Evolutionary conservation across 2,113 vertebrate species (phyloP), one percentile per base, ranked within the genome.

Genomic region (Rynchops niger): DNA sequence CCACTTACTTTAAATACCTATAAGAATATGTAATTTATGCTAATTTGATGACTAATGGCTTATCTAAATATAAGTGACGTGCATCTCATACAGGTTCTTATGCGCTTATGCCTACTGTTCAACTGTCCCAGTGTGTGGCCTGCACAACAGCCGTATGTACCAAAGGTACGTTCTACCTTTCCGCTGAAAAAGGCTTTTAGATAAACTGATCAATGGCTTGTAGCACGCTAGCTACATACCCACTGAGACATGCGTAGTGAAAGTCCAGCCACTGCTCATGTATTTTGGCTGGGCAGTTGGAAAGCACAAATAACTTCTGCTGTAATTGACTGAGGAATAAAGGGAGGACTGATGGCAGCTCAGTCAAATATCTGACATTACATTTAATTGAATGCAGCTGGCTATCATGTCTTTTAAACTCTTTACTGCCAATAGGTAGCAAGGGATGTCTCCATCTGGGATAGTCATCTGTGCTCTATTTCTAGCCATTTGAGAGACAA

Each of bases 191-290:
- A 56, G 52, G 45, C 43, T 69, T 15, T 52, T 5, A 36, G 58
- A 40, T 34, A 32, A 69, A 43, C 25, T 0, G 5, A 19, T 58
- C 18, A 3, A 0, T 1, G 27, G n/a, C 71, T 42, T n/a, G n/a
- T 30, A 62, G 69, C 55, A 13, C 12, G 20, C 45, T 62, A 36
- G 47, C 8, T 38, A 8, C 0, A 0, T 40, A 13, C 55, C 63
- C 42, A 5, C 7, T 1, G 7, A 70, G 84, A 50, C 19, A 14
- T 7, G 21, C 4, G 1, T 56, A 38, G 40, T 38, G 26, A 9
- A 36, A 23, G 72, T 50, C 79, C 71, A 94, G 63, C 32, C 42
- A 16, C 80, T 65, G 86, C 79, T 80, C 58, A 30, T 1, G 0
- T 36, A 25, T 36, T 69, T 77, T 71, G 56, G 6, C 20, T 4